Conservation (phyloP, 2,888 invertebrate genomes). For the Melolontha melolontha region DNA sequence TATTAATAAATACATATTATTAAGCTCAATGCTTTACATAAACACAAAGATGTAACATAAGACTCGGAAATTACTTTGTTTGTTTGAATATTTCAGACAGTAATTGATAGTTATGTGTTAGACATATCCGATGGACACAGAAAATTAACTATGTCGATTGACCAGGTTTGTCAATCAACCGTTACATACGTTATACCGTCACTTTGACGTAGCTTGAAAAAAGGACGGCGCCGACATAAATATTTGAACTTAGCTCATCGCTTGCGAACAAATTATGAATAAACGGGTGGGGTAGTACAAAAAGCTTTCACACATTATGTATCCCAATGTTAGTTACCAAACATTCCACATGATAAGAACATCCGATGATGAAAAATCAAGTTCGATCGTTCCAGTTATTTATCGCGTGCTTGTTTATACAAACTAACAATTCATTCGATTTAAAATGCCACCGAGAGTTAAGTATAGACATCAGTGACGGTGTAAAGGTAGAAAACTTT, state of each 20-base stretch:
- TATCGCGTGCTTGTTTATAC: slow-evolving; percentile 13
- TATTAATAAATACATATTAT: too few relatives aligned
- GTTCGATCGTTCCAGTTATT: slow-evolving; percentile 12
- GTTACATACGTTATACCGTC: not conserved
- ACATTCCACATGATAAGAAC: slow-evolving; percentile 35
- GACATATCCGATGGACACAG: too few relatives aligned
- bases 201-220: slow-evolving; percentile 1
- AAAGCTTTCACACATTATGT: slow-evolving; percentile 25
- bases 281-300: slow-evolving; percentile 33
- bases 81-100: too few relatives aligned
- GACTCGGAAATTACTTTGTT: too few relatives aligned
- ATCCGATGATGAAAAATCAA: slow-evolving; percentile 2
- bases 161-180: too few relatives aligned
- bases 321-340: slow-evolving; percentile 23
- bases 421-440: slow-evolving; percentile 2
- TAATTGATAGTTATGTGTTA: too few relatives aligned
- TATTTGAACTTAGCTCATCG: slow-evolving; percentile 26
- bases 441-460: slow-evolving; percentile 35
- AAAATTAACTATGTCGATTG: too few relatives aligned
- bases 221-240: slow-evolving; percentile 20
- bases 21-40: too few relatives aligned
- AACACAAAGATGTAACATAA: too few relatives aligned
- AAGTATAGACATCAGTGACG: slow-evolving; percentile 45
- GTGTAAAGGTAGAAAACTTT: slow-evolving; percentile 24
- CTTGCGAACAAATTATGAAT: slow-evolving; percentile 15